Percentiles rank a stretch among this genome's conserved stretches.
phyloP scores from a whole-genome alignment of 1,140 invertebrate species.

The Drosophila pachea region DNA sequence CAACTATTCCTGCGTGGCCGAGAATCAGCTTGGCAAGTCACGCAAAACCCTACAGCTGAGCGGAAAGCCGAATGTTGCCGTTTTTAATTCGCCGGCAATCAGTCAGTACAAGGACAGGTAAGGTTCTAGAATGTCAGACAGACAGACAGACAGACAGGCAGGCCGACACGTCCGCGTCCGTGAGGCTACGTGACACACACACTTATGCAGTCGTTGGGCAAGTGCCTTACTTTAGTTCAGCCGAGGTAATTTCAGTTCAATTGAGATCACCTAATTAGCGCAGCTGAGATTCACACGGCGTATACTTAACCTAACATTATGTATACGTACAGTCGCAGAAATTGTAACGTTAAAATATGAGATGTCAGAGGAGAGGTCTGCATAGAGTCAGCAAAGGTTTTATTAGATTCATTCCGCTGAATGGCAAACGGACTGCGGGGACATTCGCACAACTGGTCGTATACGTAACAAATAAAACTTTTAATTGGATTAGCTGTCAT shows the following conservation, averaged over 20 bases:
- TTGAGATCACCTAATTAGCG: conserved; percentile 34
- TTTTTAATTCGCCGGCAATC: conserved; percentile 82
- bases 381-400: conserved; percentile 43
- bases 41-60: conserved; percentile 83
- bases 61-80: conserved; percentile 84
- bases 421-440: conserved; percentile 48
- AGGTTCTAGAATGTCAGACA: conserved; percentile 42
- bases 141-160: conserved; percentile 1
- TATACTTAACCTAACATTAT: conserved; percentile 6
- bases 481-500: conserved; percentile 78
- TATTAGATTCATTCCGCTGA: conserved; percentile 73
- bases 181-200: conserved; percentile 32
- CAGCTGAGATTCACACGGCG: conserved; percentile 15
- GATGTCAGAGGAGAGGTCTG: conserved; percentile 22
- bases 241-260: conserved; percentile 22
- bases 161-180: conserved; percentile 29
- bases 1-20: conserved; percentile 85
- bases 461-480: conserved; percentile 77
- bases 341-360: conserved; percentile 2
- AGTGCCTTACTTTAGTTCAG: conserved; percentile 39
- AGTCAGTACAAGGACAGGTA: conserved; percentile 82
- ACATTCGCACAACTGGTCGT: conserved; percentile 33
- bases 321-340: conserved; percentile 16
- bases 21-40: conserved; percentile 83
- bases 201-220: conserved; percentile 12